These are phyloP conservation scores for Ormyrus thymus DNA, from an alignment of 2,888 invertebrate genomes.

Conservation along the genomic window DNA sequence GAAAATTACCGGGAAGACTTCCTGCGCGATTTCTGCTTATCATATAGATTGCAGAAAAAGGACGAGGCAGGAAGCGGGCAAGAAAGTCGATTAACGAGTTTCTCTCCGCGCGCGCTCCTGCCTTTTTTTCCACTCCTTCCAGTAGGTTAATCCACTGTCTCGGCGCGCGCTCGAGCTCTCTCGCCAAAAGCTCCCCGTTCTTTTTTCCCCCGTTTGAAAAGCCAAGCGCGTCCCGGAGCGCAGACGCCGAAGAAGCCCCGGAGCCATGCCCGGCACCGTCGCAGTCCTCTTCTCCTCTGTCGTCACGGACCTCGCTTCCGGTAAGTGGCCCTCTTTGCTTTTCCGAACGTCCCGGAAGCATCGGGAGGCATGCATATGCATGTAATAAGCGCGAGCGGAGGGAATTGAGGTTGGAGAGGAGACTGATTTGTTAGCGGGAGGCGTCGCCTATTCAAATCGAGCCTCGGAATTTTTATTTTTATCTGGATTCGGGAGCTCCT, in stretches of 20 bases:
- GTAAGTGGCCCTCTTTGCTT: conserved; percentile 38
- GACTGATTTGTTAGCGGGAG: background rate
- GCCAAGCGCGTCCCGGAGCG: too few relatives aligned
- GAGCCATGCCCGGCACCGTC: background rate
- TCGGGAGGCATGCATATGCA: background rate
- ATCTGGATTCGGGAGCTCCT: too few relatives aligned
- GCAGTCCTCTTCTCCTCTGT: background rate
- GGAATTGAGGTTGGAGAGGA: conserved; percentile 38
- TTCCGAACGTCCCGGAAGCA: conserved; percentile 35
- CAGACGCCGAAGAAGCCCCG: background rate
- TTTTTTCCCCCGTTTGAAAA: too few relatives aligned
- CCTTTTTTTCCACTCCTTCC: background rate
- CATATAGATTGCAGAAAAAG: conserved; percentile 32
- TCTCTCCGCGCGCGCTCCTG: conserved; percentile 7
- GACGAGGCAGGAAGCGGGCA: conserved; percentile 38
- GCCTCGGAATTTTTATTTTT: too few relatives aligned
- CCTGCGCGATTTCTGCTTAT: conserved; percentile 29
- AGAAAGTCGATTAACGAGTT: conserved; percentile 51
- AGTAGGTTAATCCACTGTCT: conserved; percentile 24
- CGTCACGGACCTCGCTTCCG: conserved; percentile 45
- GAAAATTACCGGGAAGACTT: background rate
- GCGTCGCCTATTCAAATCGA: too few relatives aligned
- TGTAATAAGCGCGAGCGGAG: background rate
- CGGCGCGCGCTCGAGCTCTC: background rate
- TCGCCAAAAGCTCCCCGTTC: background rate